Evolutionary conservation across 1,140 invertebrate species (phyloP).

Genomic region (Eumeta japonica): DNA sequence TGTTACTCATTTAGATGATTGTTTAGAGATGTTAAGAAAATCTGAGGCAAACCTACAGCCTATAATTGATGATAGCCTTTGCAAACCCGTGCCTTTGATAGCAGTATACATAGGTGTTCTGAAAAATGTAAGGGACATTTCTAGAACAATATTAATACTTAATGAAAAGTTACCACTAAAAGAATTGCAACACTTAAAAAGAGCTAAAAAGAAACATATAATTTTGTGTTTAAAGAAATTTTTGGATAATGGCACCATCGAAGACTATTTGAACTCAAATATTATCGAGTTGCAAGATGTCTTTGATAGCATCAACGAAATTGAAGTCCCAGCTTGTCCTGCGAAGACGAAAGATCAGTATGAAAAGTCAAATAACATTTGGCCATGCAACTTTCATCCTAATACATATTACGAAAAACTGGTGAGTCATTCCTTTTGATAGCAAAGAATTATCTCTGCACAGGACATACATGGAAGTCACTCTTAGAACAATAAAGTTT

Average conservation of each 20-base stretch:
- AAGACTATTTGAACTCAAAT: slow-evolving; percentile 47
- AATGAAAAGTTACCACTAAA: slow-evolving; percentile 60
- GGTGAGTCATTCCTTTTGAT: slow-evolving; percentile 64
- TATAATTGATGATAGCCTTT: slow-evolving; percentile 43
- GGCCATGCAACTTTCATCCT: slow-evolving; percentile 86
- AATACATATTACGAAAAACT: slow-evolving; percentile 70
- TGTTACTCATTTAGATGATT: too few relatives aligned
- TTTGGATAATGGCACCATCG: slow-evolving; percentile 34
- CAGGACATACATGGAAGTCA: slow-evolving; percentile 62
- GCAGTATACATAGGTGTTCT: slow-evolving; percentile 63
- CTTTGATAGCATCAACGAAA: slow-evolving; percentile 58
- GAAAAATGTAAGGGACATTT: slow-evolving; percentile 63
- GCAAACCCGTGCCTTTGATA: slow-evolving; percentile 50
- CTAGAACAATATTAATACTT: slow-evolving; percentile 61
- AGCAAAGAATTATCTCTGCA: slow-evolving; percentile 60
- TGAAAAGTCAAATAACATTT: slow-evolving; percentile 61
- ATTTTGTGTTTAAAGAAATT: slow-evolving; percentile 56
- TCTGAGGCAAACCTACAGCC: slow-evolving; percentile 25
- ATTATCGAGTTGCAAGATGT: slow-evolving; percentile 53
- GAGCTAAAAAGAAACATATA: slow-evolving; percentile 64
- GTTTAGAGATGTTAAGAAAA: too few relatives aligned
- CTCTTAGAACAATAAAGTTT: slow-evolving; percentile 57
- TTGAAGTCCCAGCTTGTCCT: slow-evolving; percentile 61
- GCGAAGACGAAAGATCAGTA: slow-evolving; percentile 71
- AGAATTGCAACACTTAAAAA: slow-evolving; percentile 70